phyloP scores from a whole-genome alignment of 2,888 invertebrate species.

The Thereva nobilitata region DNA sequence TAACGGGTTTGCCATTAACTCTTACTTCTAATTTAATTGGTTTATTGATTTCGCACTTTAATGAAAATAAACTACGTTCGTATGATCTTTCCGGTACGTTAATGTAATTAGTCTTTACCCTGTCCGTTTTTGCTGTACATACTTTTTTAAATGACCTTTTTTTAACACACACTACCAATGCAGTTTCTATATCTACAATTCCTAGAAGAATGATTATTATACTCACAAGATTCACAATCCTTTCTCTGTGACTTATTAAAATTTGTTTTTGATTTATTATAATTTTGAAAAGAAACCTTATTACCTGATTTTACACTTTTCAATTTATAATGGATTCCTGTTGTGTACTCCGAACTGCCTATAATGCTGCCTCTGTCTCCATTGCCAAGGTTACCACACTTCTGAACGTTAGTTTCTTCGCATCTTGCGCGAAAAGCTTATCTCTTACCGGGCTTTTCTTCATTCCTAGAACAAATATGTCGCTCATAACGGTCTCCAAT shows the following conservation, averaged over 20 bases:
- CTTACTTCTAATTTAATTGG: neutral
- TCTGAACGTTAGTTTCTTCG: neutral
- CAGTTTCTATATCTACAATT: constrained; percentile 6
- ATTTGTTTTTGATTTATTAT: neutral
- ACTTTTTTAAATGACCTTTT: constrained; percentile 19
- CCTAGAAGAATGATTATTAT: neutral
- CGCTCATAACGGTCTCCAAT: neutral
- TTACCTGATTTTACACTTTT: neutral
- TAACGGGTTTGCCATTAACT: neutral
- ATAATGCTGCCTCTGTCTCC: neutral
- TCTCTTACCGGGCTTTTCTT: constrained; percentile 1
- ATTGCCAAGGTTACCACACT: neutral
- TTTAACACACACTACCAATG: neutral
- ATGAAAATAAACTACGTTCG: neutral
- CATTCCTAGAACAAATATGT: neutral
- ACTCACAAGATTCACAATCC: neutral
- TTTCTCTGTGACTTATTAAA: no score
- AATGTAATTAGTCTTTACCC: neutral
- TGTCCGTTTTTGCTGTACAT: neutral
- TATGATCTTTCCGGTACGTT: neutral
- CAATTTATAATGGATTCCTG: neutral
- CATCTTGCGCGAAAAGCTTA: neutral
- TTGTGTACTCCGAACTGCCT: neutral
- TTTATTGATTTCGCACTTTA: neutral
- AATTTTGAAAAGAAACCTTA: neutral